Percentiles rank a stretch among this genome's conserved stretches.
phyloP scores from a whole-genome alignment of 2,113 vertebrate species.

The Archocentrus centrarchus region DNA sequence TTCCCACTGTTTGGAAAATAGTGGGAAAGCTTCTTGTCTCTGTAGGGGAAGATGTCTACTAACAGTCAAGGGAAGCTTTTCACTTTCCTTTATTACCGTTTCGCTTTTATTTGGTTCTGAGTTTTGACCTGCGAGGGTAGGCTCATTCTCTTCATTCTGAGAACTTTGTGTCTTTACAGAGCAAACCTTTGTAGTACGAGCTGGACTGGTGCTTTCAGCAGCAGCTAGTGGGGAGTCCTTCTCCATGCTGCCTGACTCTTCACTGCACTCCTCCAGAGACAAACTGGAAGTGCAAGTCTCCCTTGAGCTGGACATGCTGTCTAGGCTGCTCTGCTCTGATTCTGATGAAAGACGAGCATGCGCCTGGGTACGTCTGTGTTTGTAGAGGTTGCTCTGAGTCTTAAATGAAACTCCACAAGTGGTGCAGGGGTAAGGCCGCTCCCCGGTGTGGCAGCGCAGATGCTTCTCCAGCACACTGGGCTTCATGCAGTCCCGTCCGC shows the following conservation, averaged over 20 bases:
- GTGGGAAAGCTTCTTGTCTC: conserved; percentile 83
- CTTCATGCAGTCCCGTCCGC: conserved; percentile 94
- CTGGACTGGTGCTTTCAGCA: conserved; percentile 23
- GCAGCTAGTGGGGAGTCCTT: conserved; percentile 31
- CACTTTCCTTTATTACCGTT: conserved; percentile 32
- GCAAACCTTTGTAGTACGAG: background rate
- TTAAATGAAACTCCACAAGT: conserved; percentile 95
- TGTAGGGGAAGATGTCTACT: conserved; percentile 80
- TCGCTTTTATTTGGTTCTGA: conserved; percentile 15
- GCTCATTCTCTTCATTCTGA: conserved; percentile 43
- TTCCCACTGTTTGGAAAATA: conserved; percentile 86
- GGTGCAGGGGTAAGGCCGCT: conserved; percentile 92
- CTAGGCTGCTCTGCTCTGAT: conserved; percentile 79
- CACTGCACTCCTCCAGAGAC: conserved; percentile 62
- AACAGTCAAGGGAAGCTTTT: conserved; percentile 55
- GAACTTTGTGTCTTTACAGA: conserved; percentile 15
- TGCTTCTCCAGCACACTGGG: conserved; percentile 98
- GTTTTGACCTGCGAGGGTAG: conserved; percentile 13
- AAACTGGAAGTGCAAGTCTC: conserved; percentile 62
- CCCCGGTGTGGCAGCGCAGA: conserved; percentile 95
- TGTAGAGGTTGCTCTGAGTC: conserved; percentile 98
- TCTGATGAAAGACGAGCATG: conserved; percentile 87
- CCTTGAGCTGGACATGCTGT: conserved; percentile 71
- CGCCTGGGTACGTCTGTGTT: conserved; percentile 94
- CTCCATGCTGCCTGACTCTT: conserved; percentile 53